A percentile compares a stretch with the other conserved stretches of the same genome.
These are phyloP conservation scores for Tortricodes alternella DNA, from an alignment of 2,888 invertebrate species.

Conservation along the genomic window DNA sequence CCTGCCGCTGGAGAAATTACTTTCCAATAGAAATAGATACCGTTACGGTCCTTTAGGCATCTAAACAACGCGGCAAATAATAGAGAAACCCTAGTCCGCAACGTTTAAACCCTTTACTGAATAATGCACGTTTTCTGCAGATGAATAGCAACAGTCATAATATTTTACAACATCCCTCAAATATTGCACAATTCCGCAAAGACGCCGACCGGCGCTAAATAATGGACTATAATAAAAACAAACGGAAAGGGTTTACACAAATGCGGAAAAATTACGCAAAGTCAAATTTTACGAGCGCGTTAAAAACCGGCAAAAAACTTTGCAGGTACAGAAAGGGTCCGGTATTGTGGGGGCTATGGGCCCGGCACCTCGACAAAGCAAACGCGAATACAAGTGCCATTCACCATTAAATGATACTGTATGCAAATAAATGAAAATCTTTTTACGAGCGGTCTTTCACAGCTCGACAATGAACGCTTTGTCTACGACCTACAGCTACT, in stretches of 20 bases:
- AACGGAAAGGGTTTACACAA: slow-evolving; percentile 80
- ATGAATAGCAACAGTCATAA: slow-evolving; percentile 78
- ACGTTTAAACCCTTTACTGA: slow-evolving; percentile 71
- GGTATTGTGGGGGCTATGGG: slow-evolving; percentile 52
- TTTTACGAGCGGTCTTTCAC: slow-evolving; percentile 56
- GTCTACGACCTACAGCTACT: slow-evolving; percentile 56
- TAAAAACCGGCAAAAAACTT: slow-evolving; percentile 62
- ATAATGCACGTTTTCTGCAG: slow-evolving; percentile 66
- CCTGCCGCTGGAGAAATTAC: slow-evolving; percentile 54
- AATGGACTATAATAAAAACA: slow-evolving; percentile 76
- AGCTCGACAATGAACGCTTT: slow-evolving; percentile 52
- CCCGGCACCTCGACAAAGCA: slow-evolving; percentile 41
- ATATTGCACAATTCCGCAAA: slow-evolving; percentile 76
- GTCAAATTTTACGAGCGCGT: slow-evolving; percentile 63
- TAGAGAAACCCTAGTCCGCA: slow-evolving; percentile 63
- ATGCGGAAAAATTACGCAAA: slow-evolving; percentile 81
- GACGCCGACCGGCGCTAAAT: slow-evolving; percentile 68
- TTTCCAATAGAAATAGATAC: slow-evolving; percentile 48
- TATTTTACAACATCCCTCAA: slow-evolving; percentile 67
- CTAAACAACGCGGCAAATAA: slow-evolving; percentile 51
- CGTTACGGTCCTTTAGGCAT: slow-evolving; percentile 62
- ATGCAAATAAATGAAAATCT: slow-evolving; percentile 75
- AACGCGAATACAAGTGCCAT: slow-evolving; percentile 61
- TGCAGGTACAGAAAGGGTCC: slow-evolving; percentile 70
- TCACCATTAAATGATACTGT: slow-evolving; percentile 56